Conservation (phyloP, 2,888 invertebrate species). For the Pomacea canaliculata region DNA sequence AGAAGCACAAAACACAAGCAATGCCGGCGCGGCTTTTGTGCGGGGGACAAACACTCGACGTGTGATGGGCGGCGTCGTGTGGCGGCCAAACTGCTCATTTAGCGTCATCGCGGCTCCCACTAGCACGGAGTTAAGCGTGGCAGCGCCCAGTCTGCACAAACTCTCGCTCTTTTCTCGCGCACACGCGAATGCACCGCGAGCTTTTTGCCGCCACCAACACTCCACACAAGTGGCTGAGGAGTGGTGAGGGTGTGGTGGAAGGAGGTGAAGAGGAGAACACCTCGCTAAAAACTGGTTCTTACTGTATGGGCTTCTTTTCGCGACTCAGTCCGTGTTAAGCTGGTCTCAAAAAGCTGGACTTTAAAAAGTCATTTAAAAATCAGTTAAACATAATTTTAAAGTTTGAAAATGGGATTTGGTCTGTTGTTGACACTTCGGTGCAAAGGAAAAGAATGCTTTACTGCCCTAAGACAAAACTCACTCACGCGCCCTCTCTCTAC, state of each 20-base stretch:
- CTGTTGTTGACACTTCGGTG: too few relatives aligned
- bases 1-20: slow-evolving; percentile 4
- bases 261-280: too few relatives aligned
- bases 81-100: slow-evolving; percentile 5
- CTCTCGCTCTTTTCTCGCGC: slow-evolving; percentile 15
- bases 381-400: too few relatives aligned
- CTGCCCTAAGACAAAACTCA: too few relatives aligned
- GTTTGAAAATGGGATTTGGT: too few relatives aligned
- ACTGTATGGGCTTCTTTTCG: too few relatives aligned
- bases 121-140: background rate
- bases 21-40: slow-evolving; percentile 1
- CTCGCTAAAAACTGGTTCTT: too few relatives aligned
- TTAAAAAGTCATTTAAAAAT: too few relatives aligned
- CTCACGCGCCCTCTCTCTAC: too few relatives aligned
- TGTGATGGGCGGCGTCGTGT: background rate
- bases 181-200: slow-evolving; percentile 3
- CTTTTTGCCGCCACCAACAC: background rate
- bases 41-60: slow-evolving; percentile 9
- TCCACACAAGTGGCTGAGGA: background rate
- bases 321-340: too few relatives aligned
- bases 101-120: background rate
- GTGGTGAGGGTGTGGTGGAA: background rate
- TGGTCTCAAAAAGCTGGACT: too few relatives aligned
- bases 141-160: slow-evolving; percentile 1
- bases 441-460: too few relatives aligned